Evolutionary conservation across 1,140 invertebrate species (phyloP), one percentile per base, ranked within the genome.

Genomic region (Camponotus floridanus): DNA sequence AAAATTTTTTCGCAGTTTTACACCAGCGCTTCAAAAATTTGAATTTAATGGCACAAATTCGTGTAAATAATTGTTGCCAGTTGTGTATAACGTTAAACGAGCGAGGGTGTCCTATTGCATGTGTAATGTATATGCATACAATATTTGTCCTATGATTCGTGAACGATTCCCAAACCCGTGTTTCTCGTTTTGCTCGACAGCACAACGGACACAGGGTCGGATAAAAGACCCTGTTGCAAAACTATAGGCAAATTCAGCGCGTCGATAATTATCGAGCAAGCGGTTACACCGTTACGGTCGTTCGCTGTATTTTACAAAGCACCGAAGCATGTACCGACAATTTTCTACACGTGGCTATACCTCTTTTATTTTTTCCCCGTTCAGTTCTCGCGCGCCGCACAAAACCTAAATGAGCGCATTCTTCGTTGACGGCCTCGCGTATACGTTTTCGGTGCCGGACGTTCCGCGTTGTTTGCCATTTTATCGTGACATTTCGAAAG

Each of bases 401-500:
- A 59, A 39, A 73, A 74, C 79, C 55, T 68, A 83, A 83, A 83
- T 83, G 71, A 83, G 79, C 48, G 79, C 79, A 74, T 83, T 83
- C 79, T 83, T 83, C 36, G 81, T 61, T 42, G 73, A 26, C 45
- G 42, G 31, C 8, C 62, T n/a, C 2, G 55, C 39, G 26, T 61
- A 21, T 51, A 78, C 9, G n/a, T 62, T 39, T 4, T 39, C 81
- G 42, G n/a, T 42, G 65, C 5, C 26, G 67, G 15, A 83, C 21
- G 73, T 78, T 76, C 18, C 68, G 31, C 57, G 81, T 65, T 78
- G 73, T 78, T 85, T 57, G 81, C 36, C 45, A 73, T 55, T 85
- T 78, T 48, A 83, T 83, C 68, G 79, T 48, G 79, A 83, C 68
- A 83, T 83, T 83, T 83, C 79, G 55, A 83, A 62, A 83, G 68